Evolutionary conservation across 1,140 invertebrate genomes (phyloP), one percentile per base, ranked within the genome.

Genomic region (Venturia canescens): DNA sequence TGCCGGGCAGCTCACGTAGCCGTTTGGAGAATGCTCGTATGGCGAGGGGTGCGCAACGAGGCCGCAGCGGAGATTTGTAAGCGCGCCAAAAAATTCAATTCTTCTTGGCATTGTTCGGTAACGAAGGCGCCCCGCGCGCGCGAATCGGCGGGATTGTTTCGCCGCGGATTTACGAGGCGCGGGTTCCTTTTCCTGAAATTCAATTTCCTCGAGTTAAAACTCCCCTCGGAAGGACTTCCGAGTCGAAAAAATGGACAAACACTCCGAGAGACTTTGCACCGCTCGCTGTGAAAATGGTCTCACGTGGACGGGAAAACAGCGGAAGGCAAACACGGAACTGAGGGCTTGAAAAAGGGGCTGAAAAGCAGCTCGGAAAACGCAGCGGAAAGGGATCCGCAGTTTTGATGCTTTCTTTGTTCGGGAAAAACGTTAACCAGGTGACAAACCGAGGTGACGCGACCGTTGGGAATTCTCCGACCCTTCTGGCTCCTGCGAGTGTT

Each of bases 371-470:
- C 27, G 7, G 21, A 69, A 31, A 11, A 7, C 38, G 63, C 63
- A 5, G 74, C 50, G 78, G 60, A 23, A 26, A 16, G 82, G 5
- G 34, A 77, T 44, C 57, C 0, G n/a, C n/a, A 48, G 34, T 34
- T 38, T 60, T 48, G 9, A 53, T 57, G 71, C 44, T 74, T 74
- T 29, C 53, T 26, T 57, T 80, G 79, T 15, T 60, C 57, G 53
- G 82, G 70, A 29, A 78, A 86, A 86, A 86, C 74, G 48, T 83
- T 86, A 86, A 86, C 79, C 83, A 83, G 80, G 83, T 86, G 84
- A 86, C 85, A 86, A 84, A 86, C 82, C 84, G 79, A 69, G 67
- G 75, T 84, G 83, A 83, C 85, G 82, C 83, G 84, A 84, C 85
- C 80, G 83, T 29, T 34, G 85, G 85, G 85, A 86, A 83, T 84